Evolutionary conservation across 1,140 invertebrate genomes (phyloP), one percentile per base, ranked within the genome.

Genomic region (Mycetomoellerius zeteki): DNA sequence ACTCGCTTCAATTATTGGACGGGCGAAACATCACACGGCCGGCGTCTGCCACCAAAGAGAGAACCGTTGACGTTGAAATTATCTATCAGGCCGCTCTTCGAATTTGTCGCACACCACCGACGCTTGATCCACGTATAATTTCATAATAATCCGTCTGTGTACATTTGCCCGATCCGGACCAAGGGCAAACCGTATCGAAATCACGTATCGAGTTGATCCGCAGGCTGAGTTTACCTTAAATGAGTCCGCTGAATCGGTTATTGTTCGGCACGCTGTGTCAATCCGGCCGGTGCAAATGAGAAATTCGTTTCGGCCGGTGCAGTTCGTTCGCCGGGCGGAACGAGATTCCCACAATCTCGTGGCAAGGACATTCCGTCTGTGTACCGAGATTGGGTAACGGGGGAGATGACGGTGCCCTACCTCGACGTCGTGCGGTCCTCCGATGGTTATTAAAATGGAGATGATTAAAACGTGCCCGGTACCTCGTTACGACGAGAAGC

Each of bases 81-180:
- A 84, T 75, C 69, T 75, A 58, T 73, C 69, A 24, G 69, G 24
- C 27, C 27, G 54, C 69, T 73, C 80, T 75, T 84, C 85, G 84
- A 88, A 91, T 58, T 87, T 60, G 72, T 91, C 85, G 56, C 67
- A 64, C 64, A 69, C 72, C 71, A 86, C 58, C 50, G 54, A 75
- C 73, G 78, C 86, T 81, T 92, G 89, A 93, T 93, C 91, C 88
- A 62, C 81, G 85, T 92, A 92, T 92, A 91, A 93, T 93, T 92
- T 91, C 86, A 58, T 92, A 91, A 92, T 93, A 92, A 93, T 92
- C 92, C 89, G 60, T 75, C 85, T 64, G 88, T 91, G 90, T 91
- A 88, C 89, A 87, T 81, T 89, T 84, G 80, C 24, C n/a, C 58
- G 60, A 30, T 33, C 16, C 60, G 65, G n/a, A 27, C 21, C 71